Conservation (phyloP, 2,888 invertebrate genomes). For the Esperia sulphurella region DNA sequence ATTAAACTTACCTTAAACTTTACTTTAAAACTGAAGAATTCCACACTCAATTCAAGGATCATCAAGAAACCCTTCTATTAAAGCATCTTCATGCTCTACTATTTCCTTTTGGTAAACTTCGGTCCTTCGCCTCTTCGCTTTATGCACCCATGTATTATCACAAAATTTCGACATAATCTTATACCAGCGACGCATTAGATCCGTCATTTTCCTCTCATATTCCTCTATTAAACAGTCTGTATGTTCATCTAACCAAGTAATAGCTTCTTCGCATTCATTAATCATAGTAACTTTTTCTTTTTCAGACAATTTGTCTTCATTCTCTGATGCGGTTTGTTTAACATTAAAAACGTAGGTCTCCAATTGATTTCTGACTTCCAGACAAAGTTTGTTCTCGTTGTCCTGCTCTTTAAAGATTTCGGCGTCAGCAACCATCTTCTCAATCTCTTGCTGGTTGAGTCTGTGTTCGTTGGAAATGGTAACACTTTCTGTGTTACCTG, state of each 20-base stretch:
- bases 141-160: no score
- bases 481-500: slow-evolving; percentile 36
- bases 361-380: slow-evolving; percentile 54
- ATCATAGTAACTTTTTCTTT: slow-evolving; percentile 37
- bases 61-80: no score
- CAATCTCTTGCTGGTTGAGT: slow-evolving; percentile 41
- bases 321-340: slow-evolving; percentile 38
- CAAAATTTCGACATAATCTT: no score
- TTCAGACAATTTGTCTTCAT: slow-evolving; percentile 28
- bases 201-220: no score
- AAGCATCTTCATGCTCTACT: no score
- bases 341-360: slow-evolving; percentile 53
- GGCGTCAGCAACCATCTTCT: slow-evolving; percentile 50
- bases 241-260: slow-evolving; percentile 50
- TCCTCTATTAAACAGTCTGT: slow-evolving; percentile 29
- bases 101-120: no score
- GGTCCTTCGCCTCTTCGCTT: no score
- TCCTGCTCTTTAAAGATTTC: slow-evolving; percentile 44
- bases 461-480: slow-evolving; percentile 44
- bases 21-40: no score
- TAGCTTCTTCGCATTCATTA: slow-evolving; percentile 36
- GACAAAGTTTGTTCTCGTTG: slow-evolving; percentile 38
- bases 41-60: no score
- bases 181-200: no score
- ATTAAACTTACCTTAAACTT: no score